Evolutionary conservation across 2,113 vertebrate genomes (phyloP).

Genomic region (Garra rufa): DNA sequence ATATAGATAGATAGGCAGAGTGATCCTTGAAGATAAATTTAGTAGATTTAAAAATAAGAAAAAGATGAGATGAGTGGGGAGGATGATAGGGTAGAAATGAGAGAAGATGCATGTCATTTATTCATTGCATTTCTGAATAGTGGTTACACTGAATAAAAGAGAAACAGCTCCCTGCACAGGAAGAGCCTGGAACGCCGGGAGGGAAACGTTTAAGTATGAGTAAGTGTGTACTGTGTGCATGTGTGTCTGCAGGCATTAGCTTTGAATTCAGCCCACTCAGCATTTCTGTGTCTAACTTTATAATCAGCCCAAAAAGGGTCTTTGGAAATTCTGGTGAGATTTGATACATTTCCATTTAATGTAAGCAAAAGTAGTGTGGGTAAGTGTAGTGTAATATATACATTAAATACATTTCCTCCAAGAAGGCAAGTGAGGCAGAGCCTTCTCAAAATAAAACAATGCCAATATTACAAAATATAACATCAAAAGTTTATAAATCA

Average conservation of each 20-base stretch:
- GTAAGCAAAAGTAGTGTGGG: not conserved
- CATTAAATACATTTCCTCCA: not conserved
- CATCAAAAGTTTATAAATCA: too few relatives aligned
- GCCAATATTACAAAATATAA: too few relatives aligned
- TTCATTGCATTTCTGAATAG: conserved; percentile 32
- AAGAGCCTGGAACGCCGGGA: not conserved
- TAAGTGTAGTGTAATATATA: not conserved
- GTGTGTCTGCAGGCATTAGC: conserved; percentile 4
- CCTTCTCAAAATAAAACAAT: too few relatives aligned
- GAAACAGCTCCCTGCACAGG: conserved; percentile 10
- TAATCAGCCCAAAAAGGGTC: not conserved
- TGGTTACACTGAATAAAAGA: conserved; percentile 33
- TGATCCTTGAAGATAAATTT: not conserved
- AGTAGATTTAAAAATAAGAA: not conserved
- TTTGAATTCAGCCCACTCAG: conserved; percentile 38
- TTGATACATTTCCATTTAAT: not conserved
- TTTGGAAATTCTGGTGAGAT: not conserved
- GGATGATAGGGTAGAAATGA: conserved; percentile 17
- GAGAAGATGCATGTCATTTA: conserved; percentile 37
- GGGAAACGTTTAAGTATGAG: not conserved
- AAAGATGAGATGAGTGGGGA: conserved; percentile 9
- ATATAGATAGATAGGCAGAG: not conserved
- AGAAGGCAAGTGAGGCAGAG: too few relatives aligned
- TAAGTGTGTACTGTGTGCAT: conserved; percentile 1
- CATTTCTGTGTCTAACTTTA: conserved; percentile 36